phyloP scores from a whole-genome alignment of 2,797 vertebrate genomes.

The Orientallactaga sibirica region DNA sequence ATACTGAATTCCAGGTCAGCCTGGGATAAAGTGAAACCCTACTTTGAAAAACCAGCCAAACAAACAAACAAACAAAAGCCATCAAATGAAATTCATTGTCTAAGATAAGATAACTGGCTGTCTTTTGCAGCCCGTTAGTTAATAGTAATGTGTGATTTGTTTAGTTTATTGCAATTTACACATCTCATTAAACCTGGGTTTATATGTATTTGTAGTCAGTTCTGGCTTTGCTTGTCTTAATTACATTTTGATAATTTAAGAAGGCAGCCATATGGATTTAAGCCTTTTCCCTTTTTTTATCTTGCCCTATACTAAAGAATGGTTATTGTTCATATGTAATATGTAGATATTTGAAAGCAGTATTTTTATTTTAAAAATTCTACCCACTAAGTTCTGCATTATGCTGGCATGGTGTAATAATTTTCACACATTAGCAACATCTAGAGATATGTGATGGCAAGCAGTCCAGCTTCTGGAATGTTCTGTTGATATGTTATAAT shows the following conservation, averaged over 20 bases:
- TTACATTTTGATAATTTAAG: slow-evolving; percentile 76
- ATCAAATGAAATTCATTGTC: slow-evolving; percentile 66
- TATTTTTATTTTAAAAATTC: slow-evolving; percentile 4
- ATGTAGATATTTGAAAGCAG: neutral
- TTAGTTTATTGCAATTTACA: slow-evolving; percentile 76
- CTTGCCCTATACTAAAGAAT: neutral
- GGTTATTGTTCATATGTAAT: neutral
- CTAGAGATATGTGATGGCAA: neutral
- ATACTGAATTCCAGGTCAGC: too few relatives aligned
- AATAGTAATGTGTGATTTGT: slow-evolving; percentile 72
- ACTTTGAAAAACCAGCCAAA: neutral
- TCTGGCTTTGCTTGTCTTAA: slow-evolving; percentile 77
- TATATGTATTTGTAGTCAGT: slow-evolving; percentile 39
- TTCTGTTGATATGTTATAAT: slow-evolving; percentile 38
- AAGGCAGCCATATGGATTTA: slow-evolving; percentile 71
- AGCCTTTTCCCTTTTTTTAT: neutral
- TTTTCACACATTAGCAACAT: slow-evolving; percentile 32
- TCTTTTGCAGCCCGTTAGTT: slow-evolving; percentile 78
- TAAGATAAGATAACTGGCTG: slow-evolving; percentile 66
- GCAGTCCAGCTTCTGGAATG: neutral
- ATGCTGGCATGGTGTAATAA: neutral
- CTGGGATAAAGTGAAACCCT: too few relatives aligned
- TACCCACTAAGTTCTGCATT: slow-evolving; percentile 1
- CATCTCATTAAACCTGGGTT: slow-evolving; percentile 74
- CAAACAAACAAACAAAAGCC: too few relatives aligned